Conservation (phyloP, 2,113 vertebrate species). For the Okapia johnstoni region DNA sequence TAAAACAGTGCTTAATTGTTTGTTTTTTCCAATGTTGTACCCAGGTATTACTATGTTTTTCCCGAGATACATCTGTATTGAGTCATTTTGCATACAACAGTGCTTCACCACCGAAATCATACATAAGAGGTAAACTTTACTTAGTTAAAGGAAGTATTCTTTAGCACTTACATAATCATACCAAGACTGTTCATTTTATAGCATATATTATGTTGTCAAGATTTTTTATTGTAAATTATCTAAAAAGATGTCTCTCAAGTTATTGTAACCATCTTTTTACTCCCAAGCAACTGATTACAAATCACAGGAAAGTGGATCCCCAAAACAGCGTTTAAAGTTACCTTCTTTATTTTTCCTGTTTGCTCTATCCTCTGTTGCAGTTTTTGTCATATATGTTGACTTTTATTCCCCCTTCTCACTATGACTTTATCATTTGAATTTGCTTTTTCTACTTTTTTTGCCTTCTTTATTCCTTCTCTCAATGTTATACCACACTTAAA, state of each 20-base stretch:
- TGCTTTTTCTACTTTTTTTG: background rate
- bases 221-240: background rate
- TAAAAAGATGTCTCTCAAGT: background rate
- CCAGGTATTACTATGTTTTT: conserved; percentile 97
- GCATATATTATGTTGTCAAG: background rate
- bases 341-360: background rate
- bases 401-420: background rate
- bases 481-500: background rate
- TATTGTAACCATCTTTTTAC: background rate
- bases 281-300: background rate
- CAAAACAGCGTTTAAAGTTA: background rate
- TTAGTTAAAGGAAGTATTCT: conserved; percentile 15
- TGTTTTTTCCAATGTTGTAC: conserved; percentile 45
- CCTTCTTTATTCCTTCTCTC: background rate
- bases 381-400: background rate
- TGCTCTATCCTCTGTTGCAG: background rate
- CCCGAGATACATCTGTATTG: conserved; percentile 92
- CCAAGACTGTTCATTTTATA: background rate
- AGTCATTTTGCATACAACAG: conserved; percentile 95
- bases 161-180: background rate
- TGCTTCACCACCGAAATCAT: conserved; percentile 94
- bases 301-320: background rate
- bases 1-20: conserved; percentile 24
- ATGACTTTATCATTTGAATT: background rate
- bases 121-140: conserved; percentile 87